A percentile compares a stretch with the other conserved stretches of the same genome.
Evolutionary conservation across 2,113 vertebrate species (phyloP).

Genomic region (Perca flavescens): DNA sequence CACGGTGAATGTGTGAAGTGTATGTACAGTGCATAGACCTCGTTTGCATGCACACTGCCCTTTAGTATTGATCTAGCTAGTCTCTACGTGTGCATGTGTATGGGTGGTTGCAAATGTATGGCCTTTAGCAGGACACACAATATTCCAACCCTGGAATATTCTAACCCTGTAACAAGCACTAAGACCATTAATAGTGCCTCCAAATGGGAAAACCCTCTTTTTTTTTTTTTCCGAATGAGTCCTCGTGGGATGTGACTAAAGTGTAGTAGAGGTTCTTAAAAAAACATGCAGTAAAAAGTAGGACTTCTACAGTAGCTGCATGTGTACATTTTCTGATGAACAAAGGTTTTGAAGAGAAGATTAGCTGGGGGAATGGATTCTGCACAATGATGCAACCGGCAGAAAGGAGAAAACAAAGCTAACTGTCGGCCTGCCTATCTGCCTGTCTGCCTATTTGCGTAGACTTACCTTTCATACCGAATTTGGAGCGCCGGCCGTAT

Average conservation of each 20-base stretch:
- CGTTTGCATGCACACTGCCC: conserved; percentile 13
- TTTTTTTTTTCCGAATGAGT: conserved; percentile 13
- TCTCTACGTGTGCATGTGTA: conserved; percentile 16
- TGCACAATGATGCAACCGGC: conserved; percentile 53
- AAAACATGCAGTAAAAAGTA: conserved; percentile 26
- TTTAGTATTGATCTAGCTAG: conserved; percentile 29
- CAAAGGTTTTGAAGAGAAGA: conserved; percentile 39
- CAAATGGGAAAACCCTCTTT: not conserved
- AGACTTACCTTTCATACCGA: conserved; percentile 97
- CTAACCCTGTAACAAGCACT: not conserved
- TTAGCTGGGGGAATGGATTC: conserved; percentile 34
- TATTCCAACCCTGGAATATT: not conserved
- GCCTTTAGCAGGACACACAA: conserved; percentile 13
- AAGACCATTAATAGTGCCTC: conserved; percentile 4
- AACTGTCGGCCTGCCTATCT: conserved; percentile 22
- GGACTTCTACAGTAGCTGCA: conserved; percentile 21
- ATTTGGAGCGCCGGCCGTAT: conserved; percentile 96
- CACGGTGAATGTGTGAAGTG: conserved; percentile 26
- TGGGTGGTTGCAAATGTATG: conserved; percentile 10
- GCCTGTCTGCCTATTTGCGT: conserved; percentile 17
- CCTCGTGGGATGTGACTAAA: conserved; percentile 20
- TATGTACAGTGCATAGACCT: conserved; percentile 12
- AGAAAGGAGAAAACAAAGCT: conserved; percentile 51
- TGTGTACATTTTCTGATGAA: conserved; percentile 42
- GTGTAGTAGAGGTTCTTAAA: not conserved